Percentiles rank a stretch among this genome's conserved stretches.
phyloP scores from a whole-genome alignment of 2,113 vertebrate genomes.

The Fulica atra region DNA sequence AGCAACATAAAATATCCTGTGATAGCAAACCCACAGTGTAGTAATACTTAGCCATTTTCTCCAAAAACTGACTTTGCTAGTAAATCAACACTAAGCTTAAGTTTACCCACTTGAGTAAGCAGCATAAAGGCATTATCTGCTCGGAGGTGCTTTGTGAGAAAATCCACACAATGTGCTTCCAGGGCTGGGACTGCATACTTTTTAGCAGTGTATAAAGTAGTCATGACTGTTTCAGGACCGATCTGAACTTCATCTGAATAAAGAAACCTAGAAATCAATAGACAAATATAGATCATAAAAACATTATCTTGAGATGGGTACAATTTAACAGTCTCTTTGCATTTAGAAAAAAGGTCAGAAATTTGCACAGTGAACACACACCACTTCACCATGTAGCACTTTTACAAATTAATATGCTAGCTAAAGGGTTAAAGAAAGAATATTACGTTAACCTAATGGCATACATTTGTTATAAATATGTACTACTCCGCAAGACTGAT shows the following conservation, averaged over 20 bases:
- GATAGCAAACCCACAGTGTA: not conserved
- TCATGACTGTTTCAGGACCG: slow-evolving; percentile 95
- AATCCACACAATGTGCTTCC: slow-evolving; percentile 91
- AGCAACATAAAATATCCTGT: not conserved
- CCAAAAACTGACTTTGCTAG: not conserved
- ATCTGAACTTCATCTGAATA: slow-evolving; percentile 96
- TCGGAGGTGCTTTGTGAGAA: slow-evolving; percentile 91
- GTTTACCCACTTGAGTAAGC: slow-evolving; percentile 87
- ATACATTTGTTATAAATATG: not conserved
- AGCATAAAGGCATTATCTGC: slow-evolving; percentile 95
- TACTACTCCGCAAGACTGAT: not conserved
- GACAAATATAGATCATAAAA: slow-evolving; percentile 26
- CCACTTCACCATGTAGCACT: not conserved
- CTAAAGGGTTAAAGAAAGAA: not conserved
- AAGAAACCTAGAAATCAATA: slow-evolving; percentile 84
- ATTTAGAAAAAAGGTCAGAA: not conserved
- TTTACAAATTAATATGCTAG: not conserved
- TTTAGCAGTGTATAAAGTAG: slow-evolving; percentile 92
- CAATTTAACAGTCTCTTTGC: not conserved
- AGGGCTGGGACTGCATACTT: slow-evolving; percentile 92
- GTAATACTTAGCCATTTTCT: not conserved
- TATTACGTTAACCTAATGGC: not conserved
- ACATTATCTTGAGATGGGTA: not conserved
- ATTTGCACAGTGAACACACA: not conserved
- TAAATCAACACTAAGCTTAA: slow-evolving; percentile 5